phyloP scores from a whole-genome alignment of 1,140 invertebrate species.

The Campoletis sonorensis region DNA sequence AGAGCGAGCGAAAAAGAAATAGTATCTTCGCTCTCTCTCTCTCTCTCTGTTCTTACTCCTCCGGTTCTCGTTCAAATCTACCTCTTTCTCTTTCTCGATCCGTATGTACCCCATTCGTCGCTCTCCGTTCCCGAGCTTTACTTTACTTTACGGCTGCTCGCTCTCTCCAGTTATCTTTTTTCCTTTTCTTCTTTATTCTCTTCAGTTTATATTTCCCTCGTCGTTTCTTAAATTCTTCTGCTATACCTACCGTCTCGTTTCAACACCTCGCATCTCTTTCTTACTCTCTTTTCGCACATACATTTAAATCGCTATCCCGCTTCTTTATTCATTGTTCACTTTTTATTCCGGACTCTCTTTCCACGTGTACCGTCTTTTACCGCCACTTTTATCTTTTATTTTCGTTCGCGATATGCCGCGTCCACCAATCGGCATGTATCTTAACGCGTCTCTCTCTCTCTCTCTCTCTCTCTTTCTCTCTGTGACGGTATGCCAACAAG shows the following conservation, averaged over 20 bases:
- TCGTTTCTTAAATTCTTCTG: slow-evolving; percentile 29
- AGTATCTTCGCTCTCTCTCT: slow-evolving; percentile 48
- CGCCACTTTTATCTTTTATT: slow-evolving; percentile 1
- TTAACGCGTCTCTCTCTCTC: not conserved
- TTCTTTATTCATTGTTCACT: slow-evolving; percentile 22
- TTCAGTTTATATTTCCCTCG: slow-evolving; percentile 20
- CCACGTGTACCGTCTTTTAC: not conserved
- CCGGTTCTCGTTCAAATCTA: not conserved
- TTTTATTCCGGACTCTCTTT: slow-evolving; percentile 15
- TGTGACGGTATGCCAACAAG: slow-evolving; percentile 44
- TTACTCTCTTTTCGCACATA: not conserved
- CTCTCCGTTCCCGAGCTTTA: not conserved
- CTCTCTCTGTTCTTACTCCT: slow-evolving; percentile 22
- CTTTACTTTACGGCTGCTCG: not conserved
- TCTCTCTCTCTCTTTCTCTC: slow-evolving; percentile 34
- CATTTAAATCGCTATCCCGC: not conserved
- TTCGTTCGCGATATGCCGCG: slow-evolving; percentile 2
- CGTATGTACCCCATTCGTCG: slow-evolving; percentile 11
- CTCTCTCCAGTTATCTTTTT: slow-evolving; percentile 5
- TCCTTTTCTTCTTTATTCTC: slow-evolving; percentile 24
- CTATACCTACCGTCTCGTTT: not conserved
- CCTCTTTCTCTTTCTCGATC: slow-evolving; percentile 1
- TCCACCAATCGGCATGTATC: slow-evolving; percentile 40
- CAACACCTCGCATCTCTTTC: not conserved
- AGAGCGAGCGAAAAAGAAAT: slow-evolving; percentile 28